These are phyloP conservation scores for Ochotona princeps DNA, from an alignment of 2,113 vertebrate species.

Conservation along the genomic window DNA sequence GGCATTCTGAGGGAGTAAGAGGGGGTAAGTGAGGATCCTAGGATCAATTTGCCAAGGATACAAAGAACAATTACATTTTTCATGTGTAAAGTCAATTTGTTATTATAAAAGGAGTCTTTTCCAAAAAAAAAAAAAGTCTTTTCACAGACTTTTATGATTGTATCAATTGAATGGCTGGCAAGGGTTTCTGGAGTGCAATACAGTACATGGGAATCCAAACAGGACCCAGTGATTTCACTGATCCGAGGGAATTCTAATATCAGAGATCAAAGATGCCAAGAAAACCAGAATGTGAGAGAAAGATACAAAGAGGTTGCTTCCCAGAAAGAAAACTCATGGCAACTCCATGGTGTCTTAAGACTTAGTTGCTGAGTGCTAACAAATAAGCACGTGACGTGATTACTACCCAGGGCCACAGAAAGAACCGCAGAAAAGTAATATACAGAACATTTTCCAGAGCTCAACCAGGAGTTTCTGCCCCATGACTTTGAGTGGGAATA, in stretches of 20 bases:
- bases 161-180: background rate
- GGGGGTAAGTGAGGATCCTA: background rate
- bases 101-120: background rate
- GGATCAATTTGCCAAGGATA: background rate
- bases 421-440: background rate
- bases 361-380: background rate
- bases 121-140: background rate
- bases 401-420: background rate
- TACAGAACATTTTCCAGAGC: background rate
- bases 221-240: background rate
- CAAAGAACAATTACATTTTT: background rate
- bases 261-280: background rate
- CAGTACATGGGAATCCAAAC: background rate
- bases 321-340: background rate
- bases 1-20: background rate
- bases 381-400: background rate
- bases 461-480: background rate
- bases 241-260: background rate
- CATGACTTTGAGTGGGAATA: constrained; percentile 26
- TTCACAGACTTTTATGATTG: background rate
- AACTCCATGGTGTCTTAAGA: background rate
- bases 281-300: background rate
- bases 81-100: constrained; percentile 27
- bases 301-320: background rate
- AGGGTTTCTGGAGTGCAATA: background rate